Base-by-base conservation (phyloP, 2,113 vertebrate genomes). In the Vulpes lagopus region DNA sequence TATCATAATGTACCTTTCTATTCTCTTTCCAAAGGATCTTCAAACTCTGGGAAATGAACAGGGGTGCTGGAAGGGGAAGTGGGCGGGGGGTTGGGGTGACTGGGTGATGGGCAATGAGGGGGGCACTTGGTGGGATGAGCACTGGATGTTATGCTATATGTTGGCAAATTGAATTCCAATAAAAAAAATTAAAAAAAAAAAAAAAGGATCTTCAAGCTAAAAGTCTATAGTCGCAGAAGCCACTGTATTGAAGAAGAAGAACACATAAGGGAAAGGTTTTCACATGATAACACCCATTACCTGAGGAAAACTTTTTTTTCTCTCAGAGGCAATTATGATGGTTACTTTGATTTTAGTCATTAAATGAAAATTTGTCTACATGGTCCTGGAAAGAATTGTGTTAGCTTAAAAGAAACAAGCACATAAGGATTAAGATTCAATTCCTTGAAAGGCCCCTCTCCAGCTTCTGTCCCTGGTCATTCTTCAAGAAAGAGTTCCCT, bases 291-390 rank as follows among this genome's bases (percentile, higher is more conserved):
- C 19, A 8, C 2, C 1, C 22, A 49, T 60, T 79, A 57, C 17
- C 19, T 64, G 53, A 81, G 51, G 23, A 83, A 94, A 74, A 67
- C 0, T 5, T 82, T 89, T 5, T 82, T 89, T 81, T 76, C 35
- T 96, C 60, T 62, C 62, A 64, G 27, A 79, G 32, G 22, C 65
- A 11, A n/a, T 60, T 60, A 23, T 93, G 17, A 64, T 53, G 4
- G 17, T 38, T 67, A 73, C 14, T 92, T 93, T 76, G 14, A 92
- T 85, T 90, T 91, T 91, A 51, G 22, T 74, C n/a, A 92, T 85
- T 55, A 94, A 86, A 59, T 65, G 43, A 65, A 86, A 92, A 30
- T 92, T 76, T 76, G 10, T 69, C 51, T 49, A n/a, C 14, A 76
- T 1, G 17, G 11, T 85, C n/a, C 27, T 78, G 30, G 35, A 82